Evolutionary conservation across 2,888 invertebrate species (phyloP).

Genomic region (Agrochola litura): DNA sequence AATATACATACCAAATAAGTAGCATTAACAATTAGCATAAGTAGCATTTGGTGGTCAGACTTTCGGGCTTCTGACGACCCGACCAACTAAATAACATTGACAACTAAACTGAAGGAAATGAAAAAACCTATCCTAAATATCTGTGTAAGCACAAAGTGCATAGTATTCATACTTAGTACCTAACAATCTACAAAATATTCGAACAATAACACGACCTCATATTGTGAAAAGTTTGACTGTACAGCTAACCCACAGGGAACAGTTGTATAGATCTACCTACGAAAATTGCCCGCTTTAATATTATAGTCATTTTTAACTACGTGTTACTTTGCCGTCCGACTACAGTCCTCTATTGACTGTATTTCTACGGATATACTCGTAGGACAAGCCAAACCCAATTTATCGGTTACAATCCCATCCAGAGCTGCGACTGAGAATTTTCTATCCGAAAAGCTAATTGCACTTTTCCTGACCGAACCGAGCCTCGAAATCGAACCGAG

Average conservation of each 20-base stretch:
- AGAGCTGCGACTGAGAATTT: slow-evolving; percentile 16
- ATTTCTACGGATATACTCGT: not conserved
- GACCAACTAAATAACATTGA: too few relatives aligned
- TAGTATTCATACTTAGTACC: not conserved
- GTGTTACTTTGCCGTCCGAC: not conserved
- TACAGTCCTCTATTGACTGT: not conserved
- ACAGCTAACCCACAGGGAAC: not conserved
- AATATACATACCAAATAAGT: too few relatives aligned
- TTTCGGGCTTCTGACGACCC: too few relatives aligned
- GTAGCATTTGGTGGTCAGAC: too few relatives aligned
- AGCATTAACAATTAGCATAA: too few relatives aligned
- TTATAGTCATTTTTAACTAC: not conserved
- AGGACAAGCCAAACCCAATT: slow-evolving; percentile 23
- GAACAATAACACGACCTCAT: not conserved
- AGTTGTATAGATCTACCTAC: not conserved
- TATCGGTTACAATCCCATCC: slow-evolving; percentile 40
- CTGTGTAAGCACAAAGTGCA: not conserved
- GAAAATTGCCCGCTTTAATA: too few relatives aligned
- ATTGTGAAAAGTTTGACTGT: slow-evolving; percentile 8
- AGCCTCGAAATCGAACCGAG: slow-evolving; percentile 10
- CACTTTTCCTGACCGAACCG: slow-evolving; percentile 9
- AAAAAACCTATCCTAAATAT: not conserved
- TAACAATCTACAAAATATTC: not conserved
- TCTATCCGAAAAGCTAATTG: slow-evolving; percentile 37
- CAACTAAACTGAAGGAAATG: too few relatives aligned